Evolutionary conservation across 1,140 invertebrate genomes (phyloP), one percentile per base, ranked within the genome.

Genomic region (Ooceraea biroi): DNA sequence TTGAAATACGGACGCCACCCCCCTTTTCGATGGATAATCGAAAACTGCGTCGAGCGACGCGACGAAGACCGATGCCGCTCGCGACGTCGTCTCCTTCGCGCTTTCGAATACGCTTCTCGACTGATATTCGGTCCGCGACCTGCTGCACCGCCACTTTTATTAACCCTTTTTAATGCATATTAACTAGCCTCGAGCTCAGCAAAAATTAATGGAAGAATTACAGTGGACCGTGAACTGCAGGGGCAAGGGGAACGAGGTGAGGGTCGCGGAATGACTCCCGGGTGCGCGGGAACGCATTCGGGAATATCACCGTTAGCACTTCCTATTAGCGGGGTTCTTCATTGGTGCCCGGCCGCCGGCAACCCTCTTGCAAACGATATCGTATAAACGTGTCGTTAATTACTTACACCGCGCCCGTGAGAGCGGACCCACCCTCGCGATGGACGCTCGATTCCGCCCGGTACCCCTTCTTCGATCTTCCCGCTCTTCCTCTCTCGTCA

Each of bases 381-480:
- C 91, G 92, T 92, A 93, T 93, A 94, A 94, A 93, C 89, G 92
- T 88, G 92, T 93, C 93, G 93, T 94, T 94, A 94, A 94, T 93
- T 94, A 94, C 92, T 93, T 93, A 93, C 87, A 88, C 88, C 73
- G 85, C 60, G 84, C 87, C 89, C 87, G 72, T 66, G 82, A 80
- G 57, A 89, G 85, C 83, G 61, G n/a, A n/a, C 58, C 73, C 60
- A 74, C 44, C 52, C 58, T 71, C 63, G 19, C 50, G 50, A 41
- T 25, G 50, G 65, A 30, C 82, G n/a, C 46, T 10, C 27, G 52
- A 27, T 60, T 77, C 60, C n/a, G n/a, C n/a, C n/a, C n/a, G n/a
- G n/a, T 44, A 14, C 46, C 46, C 68, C 65, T 60, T 80, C 80
- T 83, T 84, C 83, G 78, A 71, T 72, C 76, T 73, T 74, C 71